These are phyloP conservation scores for Meloe dianella DNA, from an alignment of 2,888 invertebrate species.

Conservation along the genomic window DNA sequence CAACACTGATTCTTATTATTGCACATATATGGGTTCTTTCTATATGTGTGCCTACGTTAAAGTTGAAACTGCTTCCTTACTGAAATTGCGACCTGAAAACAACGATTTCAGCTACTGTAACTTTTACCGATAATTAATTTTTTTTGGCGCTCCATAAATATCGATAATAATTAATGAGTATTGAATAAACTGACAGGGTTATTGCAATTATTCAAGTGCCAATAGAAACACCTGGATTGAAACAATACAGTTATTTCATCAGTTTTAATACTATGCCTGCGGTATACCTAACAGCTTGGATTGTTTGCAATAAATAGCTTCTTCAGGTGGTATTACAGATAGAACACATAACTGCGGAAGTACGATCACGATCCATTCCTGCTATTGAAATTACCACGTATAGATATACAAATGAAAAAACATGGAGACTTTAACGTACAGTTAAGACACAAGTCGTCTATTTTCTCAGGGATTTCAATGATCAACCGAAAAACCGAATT, in stretches of 20 bases:
- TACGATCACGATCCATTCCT: not conserved
- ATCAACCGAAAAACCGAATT: not conserved
- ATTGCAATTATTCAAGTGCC: slow-evolving; percentile 9
- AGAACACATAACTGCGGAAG: slow-evolving; percentile 8
- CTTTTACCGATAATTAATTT: no score
- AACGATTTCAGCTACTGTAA: slow-evolving; percentile 24
- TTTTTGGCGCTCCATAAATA: not conserved
- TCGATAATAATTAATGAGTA: not conserved
- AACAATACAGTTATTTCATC: slow-evolving; percentile 26
- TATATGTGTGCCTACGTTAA: not conserved
- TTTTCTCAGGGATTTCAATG: not conserved
- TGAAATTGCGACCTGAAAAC: not conserved
- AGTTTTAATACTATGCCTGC: slow-evolving; percentile 8
- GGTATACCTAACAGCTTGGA: slow-evolving; percentile 3
- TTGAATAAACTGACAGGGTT: no score
- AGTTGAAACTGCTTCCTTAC: not conserved
- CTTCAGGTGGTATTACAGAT: slow-evolving; percentile 10
- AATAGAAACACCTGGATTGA: slow-evolving; percentile 23
- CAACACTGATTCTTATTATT: slow-evolving; percentile 7
- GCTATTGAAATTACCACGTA: not conserved
- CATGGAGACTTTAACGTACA: not conserved
- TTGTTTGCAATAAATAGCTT: not conserved
- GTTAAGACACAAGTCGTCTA: not conserved
- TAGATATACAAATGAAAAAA: not conserved
- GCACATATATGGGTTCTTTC: slow-evolving; percentile 18